Evolutionary conservation across 2,113 vertebrate species (phyloP).

Genomic region (Thunnus thynnus): DNA sequence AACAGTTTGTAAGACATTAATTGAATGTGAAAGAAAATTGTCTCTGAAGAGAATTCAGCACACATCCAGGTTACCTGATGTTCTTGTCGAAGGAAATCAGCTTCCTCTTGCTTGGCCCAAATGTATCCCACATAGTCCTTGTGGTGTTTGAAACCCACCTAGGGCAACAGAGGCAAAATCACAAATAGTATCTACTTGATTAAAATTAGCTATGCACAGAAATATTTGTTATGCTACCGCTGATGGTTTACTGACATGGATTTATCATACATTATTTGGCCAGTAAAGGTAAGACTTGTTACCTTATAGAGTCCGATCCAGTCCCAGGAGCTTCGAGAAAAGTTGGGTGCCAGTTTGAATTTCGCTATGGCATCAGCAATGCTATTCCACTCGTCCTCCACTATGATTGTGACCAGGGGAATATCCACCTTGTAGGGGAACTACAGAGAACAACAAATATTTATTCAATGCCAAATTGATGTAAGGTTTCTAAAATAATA

Average conservation of each 20-base stretch:
- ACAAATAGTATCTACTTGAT: neutral
- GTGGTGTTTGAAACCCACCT: constrained; percentile 97
- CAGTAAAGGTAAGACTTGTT: constrained; percentile 3
- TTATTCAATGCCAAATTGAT: neutral
- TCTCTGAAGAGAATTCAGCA: neutral
- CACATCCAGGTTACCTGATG: constrained; percentile 82
- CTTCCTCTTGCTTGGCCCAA: constrained; percentile 95
- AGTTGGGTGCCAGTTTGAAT: constrained; percentile 88
- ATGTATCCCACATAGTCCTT: constrained; percentile 96
- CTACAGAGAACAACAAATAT: constrained; percentile 76
- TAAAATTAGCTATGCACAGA: neutral
- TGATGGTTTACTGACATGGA: neutral
- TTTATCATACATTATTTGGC: neutral
- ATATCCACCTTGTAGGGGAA: constrained; percentile 92
- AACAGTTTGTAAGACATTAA: constrained; percentile 52
- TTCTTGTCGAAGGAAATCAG: constrained; percentile 82
- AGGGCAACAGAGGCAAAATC: constrained; percentile 1
- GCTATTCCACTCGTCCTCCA: constrained; percentile 94
- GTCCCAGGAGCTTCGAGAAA: constrained; percentile 96
- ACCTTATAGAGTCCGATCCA: constrained; percentile 99
- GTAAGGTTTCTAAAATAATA: neutral
- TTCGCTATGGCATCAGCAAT: constrained; percentile 89
- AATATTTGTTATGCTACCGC: neutral
- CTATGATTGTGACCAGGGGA: constrained; percentile 89
- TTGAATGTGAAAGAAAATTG: constrained; percentile 31